These are phyloP conservation scores for Hemiscyllium ocellatum DNA, from an alignment of 2,113 vertebrate species.

Conservation along the genomic window DNA sequence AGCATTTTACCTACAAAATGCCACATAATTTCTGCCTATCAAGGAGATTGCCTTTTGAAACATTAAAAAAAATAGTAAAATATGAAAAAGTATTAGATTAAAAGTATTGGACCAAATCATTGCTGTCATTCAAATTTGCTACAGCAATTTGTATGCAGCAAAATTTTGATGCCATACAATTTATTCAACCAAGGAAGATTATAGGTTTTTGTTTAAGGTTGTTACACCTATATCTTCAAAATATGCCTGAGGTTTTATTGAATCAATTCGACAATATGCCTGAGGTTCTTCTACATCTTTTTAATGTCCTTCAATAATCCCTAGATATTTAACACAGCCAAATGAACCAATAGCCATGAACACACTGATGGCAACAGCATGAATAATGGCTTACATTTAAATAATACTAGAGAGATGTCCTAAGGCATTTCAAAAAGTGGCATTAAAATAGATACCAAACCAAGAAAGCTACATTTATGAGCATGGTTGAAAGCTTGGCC, in stretches of 20 bases:
- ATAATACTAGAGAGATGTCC: neutral
- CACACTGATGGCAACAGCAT: neutral
- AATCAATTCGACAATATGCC: neutral
- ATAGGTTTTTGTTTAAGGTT: neutral
- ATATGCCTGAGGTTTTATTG: neutral
- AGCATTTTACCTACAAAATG: slow-evolving; percentile 71
- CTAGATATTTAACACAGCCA: neutral
- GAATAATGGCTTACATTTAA: neutral
- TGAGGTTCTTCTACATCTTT: neutral
- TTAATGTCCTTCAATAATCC: neutral
- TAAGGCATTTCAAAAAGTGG: neutral
- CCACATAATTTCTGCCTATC: slow-evolving; percentile 63
- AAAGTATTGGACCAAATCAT: neutral
- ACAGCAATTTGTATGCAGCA: neutral
- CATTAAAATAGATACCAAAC: neutral
- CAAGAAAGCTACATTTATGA: neutral
- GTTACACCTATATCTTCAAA: neutral
- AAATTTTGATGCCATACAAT: neutral
- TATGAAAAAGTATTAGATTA: slow-evolving; percentile 53
- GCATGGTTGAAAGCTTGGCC: neutral
- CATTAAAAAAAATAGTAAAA: slow-evolving; percentile 68
- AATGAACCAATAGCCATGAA: neutral
- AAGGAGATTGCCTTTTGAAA: slow-evolving; percentile 65
- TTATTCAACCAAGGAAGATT: neutral
- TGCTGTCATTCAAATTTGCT: neutral